Evolutionary conservation across 1,140 invertebrate species (phyloP).

Genomic region (Zophobas atratus): DNA sequence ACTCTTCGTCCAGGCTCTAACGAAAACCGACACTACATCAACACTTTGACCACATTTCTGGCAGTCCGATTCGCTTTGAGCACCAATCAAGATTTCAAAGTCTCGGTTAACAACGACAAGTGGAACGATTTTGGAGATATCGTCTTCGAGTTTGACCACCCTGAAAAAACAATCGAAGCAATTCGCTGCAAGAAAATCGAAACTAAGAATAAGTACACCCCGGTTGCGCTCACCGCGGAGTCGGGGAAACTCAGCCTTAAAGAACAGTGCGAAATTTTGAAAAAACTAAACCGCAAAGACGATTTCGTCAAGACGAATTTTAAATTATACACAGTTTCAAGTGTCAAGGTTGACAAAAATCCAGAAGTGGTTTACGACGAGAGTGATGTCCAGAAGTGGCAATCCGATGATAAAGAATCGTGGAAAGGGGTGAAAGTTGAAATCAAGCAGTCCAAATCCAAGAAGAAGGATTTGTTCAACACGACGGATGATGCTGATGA

Average conservation of each 20-base stretch:
- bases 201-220: not conserved
- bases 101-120: not conserved
- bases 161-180: not conserved
- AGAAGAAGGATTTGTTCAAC: not conserved
- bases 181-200: slow-evolving; percentile 4
- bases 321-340: slow-evolving; percentile 3
- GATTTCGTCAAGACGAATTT: not conserved
- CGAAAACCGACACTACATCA: not conserved
- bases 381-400: not conserved
- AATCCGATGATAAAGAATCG: not conserved
- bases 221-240: not conserved
- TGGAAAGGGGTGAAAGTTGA: not conserved
- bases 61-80: not conserved
- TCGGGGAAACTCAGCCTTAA: not conserved
- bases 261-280: not conserved
- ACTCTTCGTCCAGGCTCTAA: not conserved
- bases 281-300: not conserved
- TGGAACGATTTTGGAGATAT: slow-evolving; percentile 12
- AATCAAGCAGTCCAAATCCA: not conserved
- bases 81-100: slow-evolving; percentile 10
- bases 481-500: not conserved
- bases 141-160: not conserved
- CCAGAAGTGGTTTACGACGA: not conserved
- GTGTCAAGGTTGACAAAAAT: not conserved
- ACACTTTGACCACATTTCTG: not conserved